A percentile compares a stretch with the other conserved stretches of the same genome.
phyloP scores from a whole-genome alignment of 2,113 vertebrate species.

The Danionella cerebrum region DNA sequence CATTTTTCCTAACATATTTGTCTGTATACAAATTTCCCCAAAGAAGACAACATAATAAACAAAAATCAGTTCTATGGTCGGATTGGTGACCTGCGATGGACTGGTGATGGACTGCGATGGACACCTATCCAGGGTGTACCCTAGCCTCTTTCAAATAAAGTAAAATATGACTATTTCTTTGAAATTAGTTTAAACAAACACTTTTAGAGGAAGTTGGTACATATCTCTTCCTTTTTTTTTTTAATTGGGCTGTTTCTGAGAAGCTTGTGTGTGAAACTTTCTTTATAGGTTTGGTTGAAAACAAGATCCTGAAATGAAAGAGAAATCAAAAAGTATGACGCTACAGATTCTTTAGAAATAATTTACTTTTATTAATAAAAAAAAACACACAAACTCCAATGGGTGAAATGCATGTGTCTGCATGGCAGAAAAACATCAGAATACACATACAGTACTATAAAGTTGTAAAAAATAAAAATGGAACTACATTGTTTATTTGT shows the following conservation, averaged over 20 bases:
- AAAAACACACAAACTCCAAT: background rate
- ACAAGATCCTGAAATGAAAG: background rate
- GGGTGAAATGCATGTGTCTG: constrained; percentile 12
- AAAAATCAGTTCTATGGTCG: too few species aligned
- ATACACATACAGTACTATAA: background rate
- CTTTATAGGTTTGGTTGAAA: background rate
- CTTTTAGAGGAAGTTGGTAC: background rate
- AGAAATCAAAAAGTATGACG: background rate
- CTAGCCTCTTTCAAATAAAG: too few species aligned
- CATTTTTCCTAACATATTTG: too few species aligned
- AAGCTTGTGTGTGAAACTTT: background rate
- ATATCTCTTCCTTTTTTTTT: background rate
- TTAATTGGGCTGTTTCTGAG: background rate
- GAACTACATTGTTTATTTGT: too few species aligned
- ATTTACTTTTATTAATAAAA: constrained; percentile 2
- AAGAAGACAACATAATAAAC: too few species aligned
- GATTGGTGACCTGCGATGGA: too few species aligned
- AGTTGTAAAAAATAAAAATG: background rate
- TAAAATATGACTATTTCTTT: too few species aligned
- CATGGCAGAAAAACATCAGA: background rate
- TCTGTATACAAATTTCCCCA: too few species aligned
- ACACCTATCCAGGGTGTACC: too few species aligned
- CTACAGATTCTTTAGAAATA: background rate
- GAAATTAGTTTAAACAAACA: background rate
- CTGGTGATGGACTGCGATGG: too few species aligned